Conservation (phyloP, 2,888 invertebrate species). For the Drosophila buzzatii region DNA sequence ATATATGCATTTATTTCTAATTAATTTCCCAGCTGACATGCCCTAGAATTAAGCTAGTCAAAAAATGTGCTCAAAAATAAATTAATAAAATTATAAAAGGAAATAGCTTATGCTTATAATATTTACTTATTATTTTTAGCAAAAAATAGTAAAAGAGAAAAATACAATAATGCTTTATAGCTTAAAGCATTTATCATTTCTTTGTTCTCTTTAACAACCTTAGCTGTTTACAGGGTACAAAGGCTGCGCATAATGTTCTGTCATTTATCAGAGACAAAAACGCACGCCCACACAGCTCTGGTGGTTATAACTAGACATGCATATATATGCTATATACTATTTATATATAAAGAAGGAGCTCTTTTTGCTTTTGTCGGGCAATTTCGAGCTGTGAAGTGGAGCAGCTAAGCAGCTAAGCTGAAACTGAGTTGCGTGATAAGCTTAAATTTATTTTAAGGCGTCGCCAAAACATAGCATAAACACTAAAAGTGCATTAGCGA, state of each 20-base stretch:
- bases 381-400: slow-evolving; percentile 15
- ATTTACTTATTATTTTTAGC: no score
- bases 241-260: slow-evolving; percentile 31
- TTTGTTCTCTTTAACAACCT: neutral
- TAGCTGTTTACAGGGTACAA: slow-evolving; percentile 1
- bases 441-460: slow-evolving; percentile 39
- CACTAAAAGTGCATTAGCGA: neutral
- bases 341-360: neutral
- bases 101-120: no score
- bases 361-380: slow-evolving; percentile 22
- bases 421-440: slow-evolving; percentile 51
- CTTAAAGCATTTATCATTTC: neutral
- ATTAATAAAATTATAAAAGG: no score
- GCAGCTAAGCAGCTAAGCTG: neutral
- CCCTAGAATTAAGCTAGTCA: no score
- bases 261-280: slow-evolving; percentile 25
- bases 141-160: neutral
- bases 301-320: slow-evolving; percentile 4
- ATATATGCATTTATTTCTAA: no score
- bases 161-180: neutral
- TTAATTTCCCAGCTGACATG: no score
- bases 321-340: neutral
- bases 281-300: neutral
- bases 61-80: no score
- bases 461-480: slow-evolving; percentile 1